Percentiles rank a stretch among this genome's conserved stretches.
These are phyloP conservation scores for Barypeithes pellucidus DNA, from an alignment of 2,888 invertebrate genomes.

Conservation along the genomic window DNA sequence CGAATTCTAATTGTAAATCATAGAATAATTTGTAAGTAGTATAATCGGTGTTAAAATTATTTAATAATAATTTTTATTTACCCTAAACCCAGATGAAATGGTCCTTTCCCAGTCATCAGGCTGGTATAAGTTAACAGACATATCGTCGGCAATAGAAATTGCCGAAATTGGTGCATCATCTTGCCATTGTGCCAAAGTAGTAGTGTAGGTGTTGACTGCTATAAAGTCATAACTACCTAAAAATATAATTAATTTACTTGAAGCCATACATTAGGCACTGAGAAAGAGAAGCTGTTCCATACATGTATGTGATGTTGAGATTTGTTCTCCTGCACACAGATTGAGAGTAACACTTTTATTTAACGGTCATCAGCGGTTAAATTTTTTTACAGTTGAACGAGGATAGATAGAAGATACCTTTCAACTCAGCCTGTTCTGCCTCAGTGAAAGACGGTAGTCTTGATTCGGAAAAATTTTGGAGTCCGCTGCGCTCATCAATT, in stretches of 20 bases:
- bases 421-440: conserved; percentile 75
- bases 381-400: background rate
- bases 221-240: conserved; percentile 78
- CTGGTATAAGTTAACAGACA: conserved; percentile 43
- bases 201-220: conserved; percentile 83
- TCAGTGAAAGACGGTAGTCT: conserved; percentile 77
- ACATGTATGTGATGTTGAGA: too few relatives aligned
- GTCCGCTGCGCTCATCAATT: conserved; percentile 74
- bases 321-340: too few relatives aligned
- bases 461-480: conserved; percentile 75
- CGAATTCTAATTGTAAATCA: too few relatives aligned
- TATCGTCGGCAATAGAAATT: conserved; percentile 61
- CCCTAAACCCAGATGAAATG: conserved; percentile 51
- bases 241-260: conserved; percentile 4
- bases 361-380: too few relatives aligned
- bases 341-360: too few relatives aligned
- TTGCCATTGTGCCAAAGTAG: conserved; percentile 29
- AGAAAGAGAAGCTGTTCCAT: too few relatives aligned
- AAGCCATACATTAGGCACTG: too few relatives aligned
- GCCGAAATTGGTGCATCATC: conserved; percentile 31
- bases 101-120: conserved; percentile 53
- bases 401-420: conserved; percentile 62
- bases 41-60: too few relatives aligned
- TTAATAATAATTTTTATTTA: too few relatives aligned
- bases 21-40: too few relatives aligned